These are phyloP conservation scores for Parotocinclus haroldoi DNA, from an alignment of 2,797 vertebrate genomes.

Conservation along the genomic window DNA sequence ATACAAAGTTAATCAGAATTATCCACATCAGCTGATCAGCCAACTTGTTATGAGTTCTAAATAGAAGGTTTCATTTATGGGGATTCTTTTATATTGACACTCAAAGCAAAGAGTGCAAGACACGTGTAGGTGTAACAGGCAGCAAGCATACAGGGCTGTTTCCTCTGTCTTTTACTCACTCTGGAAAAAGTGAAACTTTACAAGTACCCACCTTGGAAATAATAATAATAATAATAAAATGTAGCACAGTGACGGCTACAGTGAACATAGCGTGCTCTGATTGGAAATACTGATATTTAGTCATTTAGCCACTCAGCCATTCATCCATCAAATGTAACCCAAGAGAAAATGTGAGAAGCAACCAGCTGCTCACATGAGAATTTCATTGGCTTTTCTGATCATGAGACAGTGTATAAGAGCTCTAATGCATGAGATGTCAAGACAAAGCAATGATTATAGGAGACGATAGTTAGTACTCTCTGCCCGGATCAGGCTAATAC, in stretches of 20 bases:
- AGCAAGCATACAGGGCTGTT: background rate
- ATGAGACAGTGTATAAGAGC: background rate
- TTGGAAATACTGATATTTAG: too few relatives aligned
- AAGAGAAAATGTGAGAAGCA: too few relatives aligned
- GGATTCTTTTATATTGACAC: background rate
- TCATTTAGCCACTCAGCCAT: too few relatives aligned
- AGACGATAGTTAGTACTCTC: background rate
- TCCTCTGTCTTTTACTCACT: too few relatives aligned
- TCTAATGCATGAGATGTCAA: slow-evolving; percentile 9
- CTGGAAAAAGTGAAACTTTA: too few relatives aligned
- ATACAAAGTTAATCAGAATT: slow-evolving; percentile 10
- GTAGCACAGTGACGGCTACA: too few relatives aligned
- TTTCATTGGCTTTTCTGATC: too few relatives aligned
- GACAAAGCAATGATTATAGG: background rate
- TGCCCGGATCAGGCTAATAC: slow-evolving; percentile 10
- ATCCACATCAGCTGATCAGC: slow-evolving; percentile 1
- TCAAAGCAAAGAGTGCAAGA: slow-evolving; percentile 1
- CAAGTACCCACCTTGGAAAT: too few relatives aligned
- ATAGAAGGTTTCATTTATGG: slow-evolving; percentile 15
- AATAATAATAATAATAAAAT: too few relatives aligned
- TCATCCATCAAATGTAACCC: too few relatives aligned
- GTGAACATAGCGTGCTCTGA: too few relatives aligned
- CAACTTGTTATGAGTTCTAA: slow-evolving; percentile 16
- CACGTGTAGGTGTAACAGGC: background rate
- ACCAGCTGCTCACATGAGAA: too few relatives aligned